Percentiles rank a stretch among this genome's conserved stretches.
phyloP scores from a whole-genome alignment of 2,113 vertebrate species.

The Nematolebias whitei region DNA sequence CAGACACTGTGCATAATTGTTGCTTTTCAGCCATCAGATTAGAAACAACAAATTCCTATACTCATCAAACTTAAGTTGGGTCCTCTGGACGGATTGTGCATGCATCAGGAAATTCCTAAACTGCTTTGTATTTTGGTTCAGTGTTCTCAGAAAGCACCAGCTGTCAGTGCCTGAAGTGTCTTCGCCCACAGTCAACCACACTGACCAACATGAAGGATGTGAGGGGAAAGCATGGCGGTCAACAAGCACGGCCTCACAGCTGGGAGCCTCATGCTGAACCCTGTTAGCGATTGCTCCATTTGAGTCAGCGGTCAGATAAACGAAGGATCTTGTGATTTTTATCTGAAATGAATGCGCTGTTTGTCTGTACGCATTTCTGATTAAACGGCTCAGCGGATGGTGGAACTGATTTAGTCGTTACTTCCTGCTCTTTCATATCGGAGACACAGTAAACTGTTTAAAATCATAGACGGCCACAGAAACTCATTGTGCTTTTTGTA shows the following conservation, averaged over 20 bases:
- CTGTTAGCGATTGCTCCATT: slow-evolving; percentile 22
- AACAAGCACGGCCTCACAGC: slow-evolving; percentile 14
- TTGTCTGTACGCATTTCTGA: background rate
- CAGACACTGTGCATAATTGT: background rate
- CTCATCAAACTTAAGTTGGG: too few species aligned
- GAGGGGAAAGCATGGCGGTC: slow-evolving; percentile 24
- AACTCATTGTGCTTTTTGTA: background rate
- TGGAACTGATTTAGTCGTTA: slow-evolving; percentile 31
- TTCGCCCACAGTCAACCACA: slow-evolving; percentile 19
- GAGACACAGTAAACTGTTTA: slow-evolving; percentile 43
- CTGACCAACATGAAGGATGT: slow-evolving; percentile 7
- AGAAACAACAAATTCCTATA: background rate
- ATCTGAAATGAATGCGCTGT: slow-evolving; percentile 28
- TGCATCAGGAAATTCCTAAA: too few species aligned
- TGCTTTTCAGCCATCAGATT: background rate
- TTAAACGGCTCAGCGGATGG: slow-evolving; percentile 41
- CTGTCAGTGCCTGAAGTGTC: slow-evolving; percentile 29
- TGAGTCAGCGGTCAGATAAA: slow-evolving; percentile 43
- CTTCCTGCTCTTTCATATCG: slow-evolving; percentile 55
- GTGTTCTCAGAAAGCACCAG: slow-evolving; percentile 3
- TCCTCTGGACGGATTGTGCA: too few species aligned
- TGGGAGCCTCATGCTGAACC: slow-evolving; percentile 22
- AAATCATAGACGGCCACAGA: slow-evolving; percentile 21
- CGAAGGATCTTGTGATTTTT: slow-evolving; percentile 28
- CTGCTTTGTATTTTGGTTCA: background rate